These are phyloP conservation scores for Plutella xylostella DNA, from an alignment of 2,888 invertebrate genomes.

Conservation along the genomic window DNA sequence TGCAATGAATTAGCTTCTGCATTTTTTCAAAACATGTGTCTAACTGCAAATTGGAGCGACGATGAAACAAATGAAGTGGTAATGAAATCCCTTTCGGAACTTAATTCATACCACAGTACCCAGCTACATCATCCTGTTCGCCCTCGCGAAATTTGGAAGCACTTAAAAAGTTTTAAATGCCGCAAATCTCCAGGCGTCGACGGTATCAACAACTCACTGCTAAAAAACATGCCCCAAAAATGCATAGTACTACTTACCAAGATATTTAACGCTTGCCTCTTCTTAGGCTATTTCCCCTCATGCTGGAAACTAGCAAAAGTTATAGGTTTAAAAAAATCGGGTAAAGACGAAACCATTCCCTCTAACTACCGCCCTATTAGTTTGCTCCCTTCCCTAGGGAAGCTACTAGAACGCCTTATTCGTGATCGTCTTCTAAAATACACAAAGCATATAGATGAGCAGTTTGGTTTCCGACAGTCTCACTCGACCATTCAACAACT, in stretches of 20 bases:
- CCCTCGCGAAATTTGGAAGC: not conserved
- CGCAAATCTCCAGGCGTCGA: not conserved
- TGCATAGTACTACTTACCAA: not conserved
- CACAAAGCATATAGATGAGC: conserved; percentile 5
- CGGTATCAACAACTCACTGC: not conserved
- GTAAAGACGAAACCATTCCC: not conserved
- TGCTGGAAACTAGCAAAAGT: conserved; percentile 1
- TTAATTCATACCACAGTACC: not conserved
- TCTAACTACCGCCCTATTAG: conserved; percentile 10
- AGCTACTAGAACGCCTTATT: conserved; percentile 12
- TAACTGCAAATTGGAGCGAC: not conserved
- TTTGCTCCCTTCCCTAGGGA: conserved; percentile 9
- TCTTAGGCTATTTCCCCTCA: not conserved
- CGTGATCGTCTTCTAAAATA: not conserved
- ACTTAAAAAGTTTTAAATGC: not conserved
- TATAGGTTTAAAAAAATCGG: not conserved
- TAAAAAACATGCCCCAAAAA: conserved; percentile 2
- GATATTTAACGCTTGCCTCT: not conserved
- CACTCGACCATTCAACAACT: conserved; percentile 15
- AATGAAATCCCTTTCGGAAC: not conserved
- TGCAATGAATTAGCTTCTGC: not conserved
- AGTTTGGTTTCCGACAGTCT: conserved; percentile 11
- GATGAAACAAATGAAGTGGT: not conserved
- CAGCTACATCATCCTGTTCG: not conserved
- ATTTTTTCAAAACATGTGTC: not conserved